Percentiles rank a stretch among this genome's conserved stretches.
Conservation (phyloP, 35 echinoderm and acorn worm species). For the Acanthaster planci region DNA sequence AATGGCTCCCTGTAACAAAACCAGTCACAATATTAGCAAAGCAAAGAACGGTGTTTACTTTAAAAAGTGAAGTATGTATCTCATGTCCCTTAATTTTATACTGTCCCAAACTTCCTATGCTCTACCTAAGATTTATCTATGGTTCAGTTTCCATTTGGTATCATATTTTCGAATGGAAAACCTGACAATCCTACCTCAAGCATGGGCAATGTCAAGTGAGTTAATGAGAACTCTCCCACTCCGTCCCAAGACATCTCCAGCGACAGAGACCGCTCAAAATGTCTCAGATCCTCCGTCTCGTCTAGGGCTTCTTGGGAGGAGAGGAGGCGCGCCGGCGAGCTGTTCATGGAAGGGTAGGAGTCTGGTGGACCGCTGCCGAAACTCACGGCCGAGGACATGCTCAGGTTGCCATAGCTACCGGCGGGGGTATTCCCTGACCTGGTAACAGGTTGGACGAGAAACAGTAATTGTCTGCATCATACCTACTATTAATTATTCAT, state of each 20-base stretch:
- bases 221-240: slow-evolving; percentile 81
- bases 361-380: slow-evolving; percentile 49
- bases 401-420: slow-evolving; percentile 24
- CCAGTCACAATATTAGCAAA: too few species aligned
- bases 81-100: too few species aligned
- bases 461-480: too few species aligned
- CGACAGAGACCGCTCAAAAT: slow-evolving; percentile 87
- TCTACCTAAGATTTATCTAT: too few species aligned
- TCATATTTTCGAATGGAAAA: too few species aligned
- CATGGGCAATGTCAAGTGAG: slow-evolving; percentile 88
- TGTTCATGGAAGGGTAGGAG: slow-evolving; percentile 24
- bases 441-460: slow-evolving; percentile 7
- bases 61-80: too few species aligned
- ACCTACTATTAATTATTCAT: too few species aligned
- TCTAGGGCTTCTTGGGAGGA: slow-evolving; percentile 85
- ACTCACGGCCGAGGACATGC: slow-evolving; percentile 30
- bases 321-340: slow-evolving; percentile 58
- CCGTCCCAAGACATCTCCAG: slow-evolving; percentile 74
- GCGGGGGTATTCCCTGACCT: slow-evolving; percentile 25
- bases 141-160: too few species aligned
- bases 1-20: slow-evolving; percentile 69
- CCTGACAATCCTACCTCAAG: slow-evolving; percentile 84
- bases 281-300: slow-evolving; percentile 82
- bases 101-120: too few species aligned
- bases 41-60: too few species aligned